Percentiles rank a stretch among this genome's conserved stretches.
Evolutionary conservation across 1,140 invertebrate genomes (phyloP).

Genomic region (Parapsyche elsis): DNA sequence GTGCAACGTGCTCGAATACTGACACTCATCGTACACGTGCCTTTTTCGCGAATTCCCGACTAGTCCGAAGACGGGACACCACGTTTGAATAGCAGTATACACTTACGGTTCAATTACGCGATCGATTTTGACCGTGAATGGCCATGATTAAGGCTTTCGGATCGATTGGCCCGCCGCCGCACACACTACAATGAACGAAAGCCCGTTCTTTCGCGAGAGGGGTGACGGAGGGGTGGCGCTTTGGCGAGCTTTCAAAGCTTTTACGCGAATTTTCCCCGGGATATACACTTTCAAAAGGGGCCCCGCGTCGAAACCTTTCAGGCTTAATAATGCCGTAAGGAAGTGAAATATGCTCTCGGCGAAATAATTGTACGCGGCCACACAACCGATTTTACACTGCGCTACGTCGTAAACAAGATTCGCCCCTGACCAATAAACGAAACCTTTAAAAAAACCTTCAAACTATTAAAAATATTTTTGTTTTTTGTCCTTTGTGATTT

Average conservation of each 20-base stretch:
- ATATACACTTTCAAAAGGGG: slow-evolving; percentile 25
- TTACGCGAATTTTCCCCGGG: slow-evolving; percentile 25
- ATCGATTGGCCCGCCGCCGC: slow-evolving; percentile 19
- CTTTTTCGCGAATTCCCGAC: not conserved
- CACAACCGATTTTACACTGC: slow-evolving; percentile 1
- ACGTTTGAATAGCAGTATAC: not conserved
- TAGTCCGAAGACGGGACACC: not conserved
- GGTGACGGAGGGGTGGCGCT: not conserved
- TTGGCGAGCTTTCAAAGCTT: slow-evolving; percentile 35
- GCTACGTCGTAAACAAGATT: slow-evolving; percentile 3
- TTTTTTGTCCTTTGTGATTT: not conserved
- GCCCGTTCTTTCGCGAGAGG: slow-evolving; percentile 22
- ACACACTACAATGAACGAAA: slow-evolving; percentile 19
- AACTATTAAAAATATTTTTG: too few relatives aligned
- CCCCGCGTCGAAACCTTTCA: slow-evolving; percentile 52
- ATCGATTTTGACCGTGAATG: slow-evolving; percentile 21
- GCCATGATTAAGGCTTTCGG: slow-evolving; percentile 28
- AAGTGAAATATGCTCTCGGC: slow-evolving; percentile 53
- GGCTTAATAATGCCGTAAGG: slow-evolving; percentile 55
- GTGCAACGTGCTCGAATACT: too few relatives aligned
- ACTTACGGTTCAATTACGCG: slow-evolving; percentile 22
- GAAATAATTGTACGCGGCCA: slow-evolving; percentile 49
- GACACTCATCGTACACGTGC: not conserved
- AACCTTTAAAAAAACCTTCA: too few relatives aligned
- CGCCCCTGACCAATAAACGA: not conserved